phyloP scores from a whole-genome alignment of 1,140 invertebrate genomes.

The Zelostemma sp. region DNA sequence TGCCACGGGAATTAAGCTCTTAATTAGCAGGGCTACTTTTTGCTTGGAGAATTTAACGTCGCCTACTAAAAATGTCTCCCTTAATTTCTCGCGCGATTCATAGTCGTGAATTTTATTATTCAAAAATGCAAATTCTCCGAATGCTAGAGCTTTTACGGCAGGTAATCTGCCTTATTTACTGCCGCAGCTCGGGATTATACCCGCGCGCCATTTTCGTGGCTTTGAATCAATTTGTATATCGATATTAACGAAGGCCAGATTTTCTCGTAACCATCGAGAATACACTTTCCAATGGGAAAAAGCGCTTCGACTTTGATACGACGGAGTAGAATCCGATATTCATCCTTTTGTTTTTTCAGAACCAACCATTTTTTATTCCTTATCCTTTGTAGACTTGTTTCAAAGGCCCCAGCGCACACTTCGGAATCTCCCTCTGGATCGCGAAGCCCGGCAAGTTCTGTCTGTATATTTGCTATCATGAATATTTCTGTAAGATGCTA shows the following conservation, averaged over 20 bases:
- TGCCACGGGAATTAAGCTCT: not conserved
- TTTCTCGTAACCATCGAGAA: too few species aligned
- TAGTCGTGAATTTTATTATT: not conserved
- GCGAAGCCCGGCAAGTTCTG: conserved; percentile 26
- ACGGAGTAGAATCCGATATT: too few species aligned
- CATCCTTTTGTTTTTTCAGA: too few species aligned
- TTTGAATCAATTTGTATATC: conserved; percentile 4
- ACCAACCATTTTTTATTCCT: too few species aligned
- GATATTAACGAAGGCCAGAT: conserved; percentile 17
- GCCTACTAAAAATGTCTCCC: not conserved
- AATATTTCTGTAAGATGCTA: conserved; percentile 44
- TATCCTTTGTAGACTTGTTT: too few species aligned
- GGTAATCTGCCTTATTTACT: conserved; percentile 2
- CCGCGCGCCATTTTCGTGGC: not conserved
- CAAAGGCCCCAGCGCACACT: too few species aligned
- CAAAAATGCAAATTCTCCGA: conserved; percentile 2
- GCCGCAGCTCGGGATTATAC: not conserved
- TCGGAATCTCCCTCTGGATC: conserved; percentile 31
- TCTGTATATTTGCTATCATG: conserved; percentile 28
- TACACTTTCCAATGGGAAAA: too few species aligned
- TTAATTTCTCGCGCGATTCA: conserved; percentile 3
- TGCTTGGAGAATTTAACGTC: not conserved
- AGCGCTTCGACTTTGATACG: too few species aligned
- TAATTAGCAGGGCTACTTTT: not conserved
- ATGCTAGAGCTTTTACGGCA: not conserved